phyloP scores from a whole-genome alignment of 2,888 invertebrate species.

The Tipula helvola region DNA sequence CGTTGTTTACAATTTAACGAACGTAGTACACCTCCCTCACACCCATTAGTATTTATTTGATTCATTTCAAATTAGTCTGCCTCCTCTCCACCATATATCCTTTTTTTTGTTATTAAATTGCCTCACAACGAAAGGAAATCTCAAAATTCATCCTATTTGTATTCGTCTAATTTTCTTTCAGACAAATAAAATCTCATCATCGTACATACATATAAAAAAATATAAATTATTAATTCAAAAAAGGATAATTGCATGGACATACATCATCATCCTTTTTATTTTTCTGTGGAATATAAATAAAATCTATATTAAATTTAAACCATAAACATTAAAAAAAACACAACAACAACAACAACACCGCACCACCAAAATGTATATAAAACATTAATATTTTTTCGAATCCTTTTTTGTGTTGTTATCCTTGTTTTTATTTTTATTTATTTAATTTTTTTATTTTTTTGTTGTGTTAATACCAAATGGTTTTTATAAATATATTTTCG shows the following conservation, averaged over 20 bases:
- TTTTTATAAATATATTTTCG: background rate
- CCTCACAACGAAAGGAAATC: background rate
- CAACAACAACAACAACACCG: background rate
- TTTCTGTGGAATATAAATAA: background rate
- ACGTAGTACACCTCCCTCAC: background rate
- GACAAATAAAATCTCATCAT: background rate
- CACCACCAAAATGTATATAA: background rate
- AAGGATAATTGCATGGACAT: slow-evolving; percentile 4
- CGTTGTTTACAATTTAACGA: background rate
- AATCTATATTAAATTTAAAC: background rate
- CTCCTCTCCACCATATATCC: background rate
- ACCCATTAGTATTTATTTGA: background rate
- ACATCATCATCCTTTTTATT: background rate
- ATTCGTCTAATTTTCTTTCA: background rate
- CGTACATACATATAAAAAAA: background rate
- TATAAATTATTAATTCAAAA: background rate
- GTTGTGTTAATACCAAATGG: background rate
- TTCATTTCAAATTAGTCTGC: background rate
- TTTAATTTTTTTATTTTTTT: background rate
- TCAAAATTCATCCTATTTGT: background rate
- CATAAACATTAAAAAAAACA: background rate
- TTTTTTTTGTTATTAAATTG: background rate
- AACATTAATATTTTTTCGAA: background rate
- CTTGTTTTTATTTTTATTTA: background rate
- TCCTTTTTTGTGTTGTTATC: background rate